phyloP scores from a whole-genome alignment of 2,888 invertebrate genomes.

The Campoplex nolae region DNA sequence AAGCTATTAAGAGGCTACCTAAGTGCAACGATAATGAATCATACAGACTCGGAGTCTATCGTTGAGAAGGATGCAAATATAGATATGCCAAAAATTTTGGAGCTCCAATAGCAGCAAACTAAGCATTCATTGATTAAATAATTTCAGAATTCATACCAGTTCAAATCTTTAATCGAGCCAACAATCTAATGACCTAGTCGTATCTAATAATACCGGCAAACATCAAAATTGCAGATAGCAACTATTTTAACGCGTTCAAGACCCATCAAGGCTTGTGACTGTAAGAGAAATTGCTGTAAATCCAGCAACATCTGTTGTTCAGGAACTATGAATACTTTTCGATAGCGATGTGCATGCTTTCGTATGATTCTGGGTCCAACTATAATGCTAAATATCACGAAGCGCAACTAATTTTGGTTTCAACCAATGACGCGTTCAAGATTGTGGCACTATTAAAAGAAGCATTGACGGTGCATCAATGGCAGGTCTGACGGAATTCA shows the following conservation, averaged over 20 bases:
- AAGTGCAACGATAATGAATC: background rate
- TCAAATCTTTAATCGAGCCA: background rate
- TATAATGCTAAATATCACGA: no score
- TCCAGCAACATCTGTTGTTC: background rate
- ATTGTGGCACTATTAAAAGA: no score
- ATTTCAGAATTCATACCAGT: background rate
- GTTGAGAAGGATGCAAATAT: background rate
- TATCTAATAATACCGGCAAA: background rate
- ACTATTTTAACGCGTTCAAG: background rate
- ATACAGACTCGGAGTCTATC: background rate
- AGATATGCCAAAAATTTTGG: background rate
- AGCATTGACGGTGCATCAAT: no score
- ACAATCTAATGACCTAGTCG: background rate
- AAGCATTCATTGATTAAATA: background rate
- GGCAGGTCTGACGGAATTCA: no score
- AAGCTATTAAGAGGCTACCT: slow-evolving; percentile 38
- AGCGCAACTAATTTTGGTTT: background rate
- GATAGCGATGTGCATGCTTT: no score
- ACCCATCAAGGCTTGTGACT: no score
- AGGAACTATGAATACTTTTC: background rate
- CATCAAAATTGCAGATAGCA: background rate
- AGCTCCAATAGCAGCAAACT: background rate
- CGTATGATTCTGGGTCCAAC: no score
- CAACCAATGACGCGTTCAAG: no score
- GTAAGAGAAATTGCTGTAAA: background rate